Percentiles rank a stretch among this genome's conserved stretches.
These are phyloP conservation scores for Heterohyrax brucei DNA, from an alignment of 2,797 vertebrate species.

Conservation along the genomic window DNA sequence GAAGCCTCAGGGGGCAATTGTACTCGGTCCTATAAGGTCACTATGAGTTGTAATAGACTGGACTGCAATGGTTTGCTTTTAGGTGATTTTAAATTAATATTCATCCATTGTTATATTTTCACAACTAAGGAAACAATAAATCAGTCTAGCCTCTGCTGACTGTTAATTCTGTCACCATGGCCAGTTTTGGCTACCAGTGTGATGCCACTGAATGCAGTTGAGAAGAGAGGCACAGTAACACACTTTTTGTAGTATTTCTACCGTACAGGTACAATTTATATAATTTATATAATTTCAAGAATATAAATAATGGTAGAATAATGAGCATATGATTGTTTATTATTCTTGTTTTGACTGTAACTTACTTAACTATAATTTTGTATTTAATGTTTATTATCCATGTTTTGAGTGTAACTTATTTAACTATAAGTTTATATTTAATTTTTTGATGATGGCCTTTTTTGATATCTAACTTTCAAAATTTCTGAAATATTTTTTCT, in stretches of 20 bases:
- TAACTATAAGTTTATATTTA: neutral
- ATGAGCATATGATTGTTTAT: neutral
- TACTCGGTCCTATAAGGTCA: too few relatives aligned
- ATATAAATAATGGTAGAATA: neutral
- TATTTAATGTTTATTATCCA: slow-evolving; percentile 34
- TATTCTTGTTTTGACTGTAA: slow-evolving; percentile 34
- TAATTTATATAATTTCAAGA: neutral
- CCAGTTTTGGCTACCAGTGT: neutral
- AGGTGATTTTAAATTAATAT: too few relatives aligned
- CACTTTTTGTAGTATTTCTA: neutral
- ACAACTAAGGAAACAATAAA: neutral
- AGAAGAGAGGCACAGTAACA: neutral
- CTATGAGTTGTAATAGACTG: too few relatives aligned
- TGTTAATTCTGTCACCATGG: neutral
- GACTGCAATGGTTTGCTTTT: too few relatives aligned
- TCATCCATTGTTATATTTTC: neutral
- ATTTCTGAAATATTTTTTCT: slow-evolving; percentile 16
- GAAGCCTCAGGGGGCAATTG: too few relatives aligned
- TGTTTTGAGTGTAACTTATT: slow-evolving; percentile 37
- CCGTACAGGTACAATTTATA: neutral
- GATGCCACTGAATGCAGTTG: neutral
- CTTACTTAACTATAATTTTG: neutral
- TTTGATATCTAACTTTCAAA: slow-evolving; percentile 3
- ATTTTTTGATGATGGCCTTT: slow-evolving; percentile 24
- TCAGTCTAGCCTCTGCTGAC: neutral